A percentile compares a stretch with the other conserved stretches of the same genome.
phyloP scores from a whole-genome alignment of 2,113 vertebrate genomes.

The Chrysochloris asiatica region DNA sequence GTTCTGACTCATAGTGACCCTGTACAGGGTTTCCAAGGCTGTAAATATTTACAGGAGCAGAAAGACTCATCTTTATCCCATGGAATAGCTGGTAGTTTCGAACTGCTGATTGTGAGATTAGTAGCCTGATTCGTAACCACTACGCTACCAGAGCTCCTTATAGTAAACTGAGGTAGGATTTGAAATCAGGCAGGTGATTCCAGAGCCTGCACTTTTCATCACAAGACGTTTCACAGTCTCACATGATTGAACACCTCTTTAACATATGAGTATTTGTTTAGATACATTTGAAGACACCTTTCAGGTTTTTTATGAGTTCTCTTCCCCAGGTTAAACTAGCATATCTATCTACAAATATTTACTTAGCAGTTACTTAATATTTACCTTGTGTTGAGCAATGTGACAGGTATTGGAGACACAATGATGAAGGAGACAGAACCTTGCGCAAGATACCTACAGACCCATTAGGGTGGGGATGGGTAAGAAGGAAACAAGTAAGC shows the following conservation, averaged over 20 bases:
- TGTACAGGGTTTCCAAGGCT: too few species aligned
- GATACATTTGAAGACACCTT: constrained; percentile 6
- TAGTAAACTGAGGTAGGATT: too few species aligned
- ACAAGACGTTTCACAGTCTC: neutral
- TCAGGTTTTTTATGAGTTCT: neutral
- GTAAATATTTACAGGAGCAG: too few species aligned
- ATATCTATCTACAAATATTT: neutral
- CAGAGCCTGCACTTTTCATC: neutral
- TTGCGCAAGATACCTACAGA: neutral
- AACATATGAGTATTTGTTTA: neutral
- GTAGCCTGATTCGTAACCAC: too few species aligned
- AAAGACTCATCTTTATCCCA: too few species aligned
- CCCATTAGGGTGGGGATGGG: neutral
- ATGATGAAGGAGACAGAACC: neutral
- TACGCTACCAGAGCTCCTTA: too few species aligned
- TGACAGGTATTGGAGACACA: neutral
- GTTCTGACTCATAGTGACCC: too few species aligned
- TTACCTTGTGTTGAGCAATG: neutral
- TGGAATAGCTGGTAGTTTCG: too few species aligned
- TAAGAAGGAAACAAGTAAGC: neutral
- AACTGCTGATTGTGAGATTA: too few species aligned
- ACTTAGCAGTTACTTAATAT: too few species aligned
- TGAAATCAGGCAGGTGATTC: neutral
- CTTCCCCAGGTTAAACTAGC: neutral
- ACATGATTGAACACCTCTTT: neutral